Conservation (phyloP, 2,888 invertebrate species). For the Drosophila incognita region DNA sequence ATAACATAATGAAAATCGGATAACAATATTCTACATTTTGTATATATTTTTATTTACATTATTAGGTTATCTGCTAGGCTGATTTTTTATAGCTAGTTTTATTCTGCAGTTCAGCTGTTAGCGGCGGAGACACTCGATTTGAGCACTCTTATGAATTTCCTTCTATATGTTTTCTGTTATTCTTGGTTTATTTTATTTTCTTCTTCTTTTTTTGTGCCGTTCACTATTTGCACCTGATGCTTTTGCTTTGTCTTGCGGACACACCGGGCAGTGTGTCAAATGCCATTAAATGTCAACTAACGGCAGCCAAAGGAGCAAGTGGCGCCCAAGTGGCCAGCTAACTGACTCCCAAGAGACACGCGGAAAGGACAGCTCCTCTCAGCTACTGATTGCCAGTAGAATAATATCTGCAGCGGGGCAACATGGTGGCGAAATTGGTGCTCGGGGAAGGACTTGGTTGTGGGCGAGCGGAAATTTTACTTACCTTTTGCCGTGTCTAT, state of each 20-base stretch:
- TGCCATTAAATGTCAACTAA: conserved; percentile 77
- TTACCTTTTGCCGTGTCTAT: conserved; percentile 57
- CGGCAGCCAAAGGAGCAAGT: conserved; percentile 40
- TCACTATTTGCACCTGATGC: conserved; percentile 53
- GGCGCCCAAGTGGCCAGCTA: conserved; percentile 60
- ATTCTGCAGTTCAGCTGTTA: background rate
- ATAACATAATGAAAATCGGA: background rate
- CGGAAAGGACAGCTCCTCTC: conserved; percentile 8
- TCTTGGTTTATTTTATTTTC: conserved; percentile 20
- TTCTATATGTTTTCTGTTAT: conserved; percentile 10
- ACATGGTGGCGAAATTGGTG: background rate
- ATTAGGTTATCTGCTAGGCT: no score
- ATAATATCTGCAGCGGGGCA: conserved; percentile 3
- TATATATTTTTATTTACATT: no score
- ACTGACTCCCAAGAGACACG: conserved; percentile 10
- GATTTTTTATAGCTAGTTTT: no score
- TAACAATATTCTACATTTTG: background rate
- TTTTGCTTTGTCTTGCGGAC: conserved; percentile 54
- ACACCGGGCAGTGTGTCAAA: conserved; percentile 66
- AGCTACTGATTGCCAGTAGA: conserved; percentile 66
- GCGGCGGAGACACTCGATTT: no score
- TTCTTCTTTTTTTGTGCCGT: conserved; percentile 9
- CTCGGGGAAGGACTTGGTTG: conserved; percentile 7
- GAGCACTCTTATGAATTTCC: conserved; percentile 13
- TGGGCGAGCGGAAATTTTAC: conserved; percentile 59